Base-by-base conservation (phyloP, 2,888 invertebrate genomes). In the Apamea monoglypha region DNA sequence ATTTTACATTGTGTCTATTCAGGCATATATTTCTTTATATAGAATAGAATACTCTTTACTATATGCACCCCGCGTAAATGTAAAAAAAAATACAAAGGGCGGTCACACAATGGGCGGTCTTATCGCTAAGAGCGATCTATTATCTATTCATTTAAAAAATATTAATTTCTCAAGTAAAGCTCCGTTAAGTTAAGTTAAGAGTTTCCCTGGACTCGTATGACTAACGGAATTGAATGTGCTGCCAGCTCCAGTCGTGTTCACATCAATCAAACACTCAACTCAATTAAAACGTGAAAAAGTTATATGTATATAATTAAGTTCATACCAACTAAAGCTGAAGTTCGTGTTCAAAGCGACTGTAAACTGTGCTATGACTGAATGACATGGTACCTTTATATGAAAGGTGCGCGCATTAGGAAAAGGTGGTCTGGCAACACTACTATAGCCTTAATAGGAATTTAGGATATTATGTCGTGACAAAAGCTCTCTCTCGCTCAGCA, bases 151-250 rank as follows among this genome's bases (percentile, higher is more conserved):
- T 36, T 36, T 36, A 40, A 40, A 40, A 5, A 40, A 40, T 7
- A 80, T 80, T 63, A 61, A 69, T 76, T 56, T 53, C 2, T 25
- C 21, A 36, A 83, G 50, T 36, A 64, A 59, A 75, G 63, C 69
- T 73, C 36, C 36, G 25, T 25, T 68, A 59, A 25, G 16, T 61
- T 5, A 53, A 36, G 36, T 56, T 44, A 44, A 44, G 44, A 44
- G 44, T 44, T 71, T 68, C 21, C 71, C 8, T 32, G 25, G 8
- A 32, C 50, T 73, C 25, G 36, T 61, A 59, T 81, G 81, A 83
- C 74, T 83, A 59, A 81, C 81, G 29, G 63, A 59, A 66, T 71
- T 74, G 71, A 74, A 76, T 71, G 63, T 14, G 47, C 80, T 67
- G 76, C 56, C 81, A 84, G 67, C 32, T 10, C 25, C 83, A 76